Evolutionary conservation across 2,113 vertebrate species (phyloP), one percentile per base, ranked within the genome.

Genomic region (Salvelinus namaycush): DNA sequence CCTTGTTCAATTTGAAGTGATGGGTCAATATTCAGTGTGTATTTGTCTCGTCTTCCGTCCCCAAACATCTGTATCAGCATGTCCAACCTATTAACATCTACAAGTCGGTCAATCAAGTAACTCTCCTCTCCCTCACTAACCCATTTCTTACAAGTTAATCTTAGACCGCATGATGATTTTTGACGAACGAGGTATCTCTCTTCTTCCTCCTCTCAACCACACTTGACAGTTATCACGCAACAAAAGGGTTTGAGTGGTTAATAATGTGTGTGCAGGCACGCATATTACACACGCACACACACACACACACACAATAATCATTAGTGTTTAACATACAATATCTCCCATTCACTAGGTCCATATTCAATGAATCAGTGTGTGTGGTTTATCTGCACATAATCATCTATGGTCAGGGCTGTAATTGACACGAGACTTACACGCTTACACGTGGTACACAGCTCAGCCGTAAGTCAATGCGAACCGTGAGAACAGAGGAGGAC

Each of bases 401-500:
- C 54, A 20, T 57, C 54, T 57, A 57, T 16, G 1, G 1, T 65
- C 51, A 31, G 0, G 3, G 16, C 24, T 54, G 13, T 0, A 24
- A 70, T 72, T 75, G 60, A 22, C 68, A 39, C 8, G 2, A n/a
- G n/a, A 27, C 9, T 18, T 48, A 54, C 75, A 51, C 51, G 9
- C 9, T 44, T 6, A 34, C 31, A 11, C 48, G 13, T 5, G 49
- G 49, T 51, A 14, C 49, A 51, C 11, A 68, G 11, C 51, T 13
- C 29, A 64, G 54, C 14, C 68, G 65, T 73, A 54, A 72, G 49
- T 73, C 59, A 27, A 27, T 22, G 22, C 44, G 31, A 31, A 76
- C 20, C 7, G 12, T 20, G 65, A 71, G 22, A 62, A 59, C 26
- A 49, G 59, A 39, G 39, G 20, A 60, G 29, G 34, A 44, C 26